Evolutionary conservation across 1,140 invertebrate species (phyloP), one percentile per base, ranked within the genome.

Genomic region (Agrypnia vestita): DNA sequence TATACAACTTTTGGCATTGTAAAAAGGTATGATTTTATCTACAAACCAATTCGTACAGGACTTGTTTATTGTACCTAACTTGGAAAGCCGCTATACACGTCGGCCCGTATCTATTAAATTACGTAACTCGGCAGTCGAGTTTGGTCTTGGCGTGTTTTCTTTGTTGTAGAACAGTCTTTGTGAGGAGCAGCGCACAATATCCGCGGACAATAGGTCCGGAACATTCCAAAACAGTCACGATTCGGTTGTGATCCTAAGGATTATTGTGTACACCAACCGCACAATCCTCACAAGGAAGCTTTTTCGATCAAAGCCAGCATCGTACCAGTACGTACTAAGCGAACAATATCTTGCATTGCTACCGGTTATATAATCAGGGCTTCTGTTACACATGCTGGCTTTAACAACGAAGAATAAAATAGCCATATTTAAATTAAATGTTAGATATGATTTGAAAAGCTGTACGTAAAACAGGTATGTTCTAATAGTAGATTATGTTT

Each of bases 171-270:
- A 11, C 74, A 62, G 46, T 74, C 71, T 56, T 74, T 76, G 55
- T 49, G 19, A 49, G 44, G 73, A 47, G 43, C 51, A 25, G 53
- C 43, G 10, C n/a, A 49, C 72, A 11, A 59, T 53, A 53, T 44
- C 46, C 72, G 10, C 56, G 19, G 74, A 76, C 74, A 76, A 76
- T 43, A 64, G 74, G 11, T 15, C 25, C 19, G 9, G 55, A 64
- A 56, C 74, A 76, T 76, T 76, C 74, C 74, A 44, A 76, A 76
- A 62, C 74, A 76, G 74, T 76, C 74, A 76, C 74, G 74, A 76
- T 46, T 62, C 59, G 6, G 51, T 56, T 11, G n/a, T 3, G 13
- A 71, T 71, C 67, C 44, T 51, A 56, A 21, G 51, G 47, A 8
- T 74, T 17, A 55, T 56, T 74, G 51, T 74, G 35, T 56, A 74